Percentiles rank a stretch among this genome's conserved stretches.
These are phyloP conservation scores for Phymastichus coffea DNA, from an alignment of 1,140 invertebrate species.

Conservation along the genomic window DNA sequence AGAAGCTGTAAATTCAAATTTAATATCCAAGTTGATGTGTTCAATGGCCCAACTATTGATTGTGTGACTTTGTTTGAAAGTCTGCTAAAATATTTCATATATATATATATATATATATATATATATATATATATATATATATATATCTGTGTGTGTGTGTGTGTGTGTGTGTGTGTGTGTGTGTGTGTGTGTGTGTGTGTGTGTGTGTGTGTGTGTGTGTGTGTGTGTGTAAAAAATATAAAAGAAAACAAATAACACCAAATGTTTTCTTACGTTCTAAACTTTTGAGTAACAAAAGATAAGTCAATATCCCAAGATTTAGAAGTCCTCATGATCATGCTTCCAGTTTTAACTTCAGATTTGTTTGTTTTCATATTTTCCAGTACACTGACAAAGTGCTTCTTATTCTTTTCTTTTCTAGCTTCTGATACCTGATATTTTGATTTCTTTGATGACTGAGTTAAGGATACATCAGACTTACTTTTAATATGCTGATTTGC, in stretches of 20 bases:
- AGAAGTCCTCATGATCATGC: conserved; percentile 34
- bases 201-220: too few relatives aligned
- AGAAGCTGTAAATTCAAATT: conserved; percentile 36
- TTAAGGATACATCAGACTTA: background rate
- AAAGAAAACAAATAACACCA: conserved; percentile 8
- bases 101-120: background rate
- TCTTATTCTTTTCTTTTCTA: conserved; percentile 32
- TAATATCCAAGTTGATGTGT: conserved; percentile 37
- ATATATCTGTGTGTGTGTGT: conserved; percentile 23
- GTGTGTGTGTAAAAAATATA: too few relatives aligned
- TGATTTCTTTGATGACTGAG: conserved; percentile 23
- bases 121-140: conserved; percentile 14
- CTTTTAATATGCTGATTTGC: conserved; percentile 30
- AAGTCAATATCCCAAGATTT: conserved; percentile 36
- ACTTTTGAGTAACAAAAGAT: conserved; percentile 28
- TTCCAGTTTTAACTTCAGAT: conserved; percentile 24
- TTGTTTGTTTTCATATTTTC: conserved; percentile 41
- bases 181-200: too few relatives aligned
- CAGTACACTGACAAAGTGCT: conserved; percentile 35
- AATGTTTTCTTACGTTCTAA: conserved; percentile 24
- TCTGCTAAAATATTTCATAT: conserved; percentile 13
- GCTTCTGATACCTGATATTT: background rate
- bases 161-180: too few relatives aligned
- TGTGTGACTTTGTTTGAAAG: background rate
- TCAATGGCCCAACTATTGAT: conserved; percentile 36